Evolutionary conservation across 2,113 vertebrate species (phyloP).

Genomic region (Albula glossodonta): DNA sequence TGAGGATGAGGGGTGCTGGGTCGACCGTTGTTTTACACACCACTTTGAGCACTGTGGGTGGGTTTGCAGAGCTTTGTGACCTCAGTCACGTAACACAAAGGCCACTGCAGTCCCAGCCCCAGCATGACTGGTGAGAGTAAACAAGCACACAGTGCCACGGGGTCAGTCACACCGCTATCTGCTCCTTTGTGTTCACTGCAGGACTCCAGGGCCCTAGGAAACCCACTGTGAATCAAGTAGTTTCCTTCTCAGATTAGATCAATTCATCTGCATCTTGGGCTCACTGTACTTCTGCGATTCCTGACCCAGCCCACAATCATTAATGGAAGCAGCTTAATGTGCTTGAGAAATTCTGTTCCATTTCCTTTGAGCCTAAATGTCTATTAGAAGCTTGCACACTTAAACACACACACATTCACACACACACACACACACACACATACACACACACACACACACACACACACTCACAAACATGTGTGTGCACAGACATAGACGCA

Average conservation of each 20-base stretch:
- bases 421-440: too few relatives aligned
- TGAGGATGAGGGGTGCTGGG: too few relatives aligned
- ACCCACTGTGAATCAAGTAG: conserved; percentile 49
- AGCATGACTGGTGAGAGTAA: conserved; percentile 53
- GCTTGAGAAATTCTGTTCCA: conserved; percentile 24
- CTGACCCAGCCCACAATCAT: conserved; percentile 12
- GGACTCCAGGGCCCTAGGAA: conserved; percentile 31
- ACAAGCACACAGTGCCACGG: conserved; percentile 45
- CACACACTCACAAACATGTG: too few relatives aligned
- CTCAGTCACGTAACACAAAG: conserved; percentile 57
- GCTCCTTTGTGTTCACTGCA: conserved; percentile 56
- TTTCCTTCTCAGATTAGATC: conserved; percentile 51
- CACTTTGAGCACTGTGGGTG: not conserved
- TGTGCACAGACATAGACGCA: too few relatives aligned
- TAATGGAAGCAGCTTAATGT: conserved; percentile 34
- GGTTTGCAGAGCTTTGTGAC: conserved; percentile 42
- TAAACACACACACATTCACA: too few relatives aligned
- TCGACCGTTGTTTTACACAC: not conserved
- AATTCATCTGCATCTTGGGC: conserved; percentile 24
- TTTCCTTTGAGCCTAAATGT: conserved; percentile 10
- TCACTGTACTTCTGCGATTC: conserved; percentile 5
- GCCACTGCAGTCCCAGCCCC: conserved; percentile 30
- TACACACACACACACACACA: too few relatives aligned
- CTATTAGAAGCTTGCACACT: conserved; percentile 10
- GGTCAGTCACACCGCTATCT: conserved; percentile 54